A percentile compares a stretch with the other conserved stretches of the same genome.
phyloP scores from a whole-genome alignment of 1,140 invertebrate species.

The Ceratoteleas bidentatus region DNA sequence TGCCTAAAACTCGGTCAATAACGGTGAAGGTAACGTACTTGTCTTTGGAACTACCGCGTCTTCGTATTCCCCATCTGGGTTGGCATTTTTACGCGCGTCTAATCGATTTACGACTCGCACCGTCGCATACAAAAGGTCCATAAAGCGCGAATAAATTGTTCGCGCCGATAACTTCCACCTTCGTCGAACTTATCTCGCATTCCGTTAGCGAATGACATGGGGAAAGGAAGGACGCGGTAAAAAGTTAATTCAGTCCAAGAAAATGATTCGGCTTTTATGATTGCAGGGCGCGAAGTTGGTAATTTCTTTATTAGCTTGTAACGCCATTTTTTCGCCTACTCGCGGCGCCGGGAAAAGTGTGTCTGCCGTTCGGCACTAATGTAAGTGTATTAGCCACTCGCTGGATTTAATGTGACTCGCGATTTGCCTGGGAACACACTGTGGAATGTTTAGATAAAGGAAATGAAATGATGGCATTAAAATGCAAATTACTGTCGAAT shows the following conservation, averaged over 20 bases:
- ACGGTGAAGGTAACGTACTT: slow-evolving; percentile 53
- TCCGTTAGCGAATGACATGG: slow-evolving; percentile 46
- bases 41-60: slow-evolving; percentile 37
- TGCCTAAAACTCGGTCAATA: slow-evolving; percentile 59
- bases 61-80: slow-evolving; percentile 34
- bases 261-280: slow-evolving; percentile 10
- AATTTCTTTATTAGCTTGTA: slow-evolving; percentile 3
- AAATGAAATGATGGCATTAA: background rate
- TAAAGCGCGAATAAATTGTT: slow-evolving; percentile 59
- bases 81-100: slow-evolving; percentile 49
- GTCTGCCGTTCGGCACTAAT: too few relatives aligned
- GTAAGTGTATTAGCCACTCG: too few relatives aligned
- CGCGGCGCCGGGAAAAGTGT: too few relatives aligned
- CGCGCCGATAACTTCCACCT: slow-evolving; percentile 46
- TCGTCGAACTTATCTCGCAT: slow-evolving; percentile 49
- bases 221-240: slow-evolving; percentile 15
- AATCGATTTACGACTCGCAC: slow-evolving; percentile 59
- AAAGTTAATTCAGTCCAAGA: slow-evolving; percentile 27
- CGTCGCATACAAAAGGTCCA: slow-evolving; percentile 49
- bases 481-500: too few relatives aligned
- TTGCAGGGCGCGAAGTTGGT: slow-evolving; percentile 2
- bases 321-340: background rate
- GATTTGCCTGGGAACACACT: background rate
- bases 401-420: background rate
- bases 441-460: slow-evolving; percentile 2